Evolutionary conservation across 2,888 invertebrate species (phyloP), one percentile per base, ranked within the genome.

Genomic region (Caenorhabditis doughertyi): DNA sequence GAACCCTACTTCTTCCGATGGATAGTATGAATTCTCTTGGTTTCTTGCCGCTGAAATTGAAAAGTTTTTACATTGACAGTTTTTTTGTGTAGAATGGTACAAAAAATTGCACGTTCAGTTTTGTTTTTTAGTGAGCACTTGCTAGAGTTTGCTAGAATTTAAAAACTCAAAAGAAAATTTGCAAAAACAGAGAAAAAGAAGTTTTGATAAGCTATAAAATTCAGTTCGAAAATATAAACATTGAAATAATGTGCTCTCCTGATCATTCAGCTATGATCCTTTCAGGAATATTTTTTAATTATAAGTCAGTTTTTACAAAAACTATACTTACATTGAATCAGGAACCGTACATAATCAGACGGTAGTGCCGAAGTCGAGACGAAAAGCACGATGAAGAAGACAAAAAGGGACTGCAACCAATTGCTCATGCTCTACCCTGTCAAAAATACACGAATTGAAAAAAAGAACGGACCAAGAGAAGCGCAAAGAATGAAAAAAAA

Each of bases 311-410:
- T 35, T 9, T 7, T 7, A 35, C 16, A 55, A 47, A 3, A 7
- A 7, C 18, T 16, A 47, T 55, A 74, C 84, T 84, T 23, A 84
- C 80, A 80, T 47, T 85, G 81, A 53, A 86, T 82, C 71, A 86
- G 51, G 65, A 76, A 85, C 44, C 84, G 86, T 44, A 86, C 86
- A 85, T 86, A 86, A 65, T 84, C 84, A 62, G 86, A 79, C 53
- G 86, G 86, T 13, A 85, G 79, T 53, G 84, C 84, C 47, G 84
- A 76, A 11, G 77, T 72, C 55, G 77, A 68, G 29, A 70, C 70
- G 53, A 81, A 77, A 35, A 79, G 70, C 47, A 74, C 64, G 62
- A 83, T 71, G 76, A 83, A 70, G 67, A 83, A 74, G 53, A 80
- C 68, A 32, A 83, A 32, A 71, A 83, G 64, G 58, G 71, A 56